Evolutionary conservation across 2,113 vertebrate species (phyloP), one percentile per base, ranked within the genome.

Genomic region (Odontophorus gujanensis): DNA sequence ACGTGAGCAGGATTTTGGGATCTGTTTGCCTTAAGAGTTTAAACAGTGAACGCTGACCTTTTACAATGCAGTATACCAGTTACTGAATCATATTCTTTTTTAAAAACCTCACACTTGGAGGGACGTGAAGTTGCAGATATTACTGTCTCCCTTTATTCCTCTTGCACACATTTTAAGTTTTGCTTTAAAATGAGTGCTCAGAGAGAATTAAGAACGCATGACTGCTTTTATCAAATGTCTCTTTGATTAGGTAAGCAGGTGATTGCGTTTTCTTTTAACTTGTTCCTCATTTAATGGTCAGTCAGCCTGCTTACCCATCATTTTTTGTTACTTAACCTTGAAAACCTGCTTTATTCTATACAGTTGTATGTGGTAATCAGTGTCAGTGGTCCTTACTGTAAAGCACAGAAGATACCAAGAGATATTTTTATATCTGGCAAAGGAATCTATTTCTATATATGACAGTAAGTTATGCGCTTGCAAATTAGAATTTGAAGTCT

Each of bases 391-490:
- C 22, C 11, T 85, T 3, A 1, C 2, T 4, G 9, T 47, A 92
- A 78, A 68, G 20, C 36, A 21, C 15, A 21, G 13, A 26, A 87
- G 15, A 8, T 48, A 5, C 34, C 76, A 36, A 36, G 22, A 76
- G 7, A 4, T 82, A 5, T 3, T 81, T 59, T 24, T 61, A 2
- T 90, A 57, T 36, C 13, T 17, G 32, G 6, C 19, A 51, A 2
- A 22, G 19, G 15, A 51, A 2, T 59, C 59, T 75, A 45, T 3
- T 58, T 81, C 45, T n/a, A 0, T 48, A 2, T 67, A 2, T 68
- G 17, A 7, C 13, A 5, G 11, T 63, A 55, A 72, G 17, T 10
- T 22, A 8, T 9, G 14, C 66, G 21, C 13, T 89, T 76, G 19
- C 18, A 48, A 58, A n/a, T 75, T 36, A 47, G 43, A 76, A 45